Base-by-base conservation (phyloP, 1,140 invertebrate species). In the Drosophila gunungcola region DNA sequence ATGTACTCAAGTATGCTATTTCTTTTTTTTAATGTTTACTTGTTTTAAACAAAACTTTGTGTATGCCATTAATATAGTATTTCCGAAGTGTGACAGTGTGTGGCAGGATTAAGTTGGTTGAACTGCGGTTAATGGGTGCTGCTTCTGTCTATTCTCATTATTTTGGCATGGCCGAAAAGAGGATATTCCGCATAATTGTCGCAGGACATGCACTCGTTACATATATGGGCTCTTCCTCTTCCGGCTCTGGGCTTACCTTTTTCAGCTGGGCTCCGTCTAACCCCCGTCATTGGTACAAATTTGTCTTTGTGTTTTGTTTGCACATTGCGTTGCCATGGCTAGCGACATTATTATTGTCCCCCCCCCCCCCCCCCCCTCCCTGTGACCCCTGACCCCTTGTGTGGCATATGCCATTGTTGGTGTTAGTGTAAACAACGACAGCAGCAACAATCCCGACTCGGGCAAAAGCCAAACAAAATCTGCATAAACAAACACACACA, bases 401-500 rank as follows among this genome's bases (percentile, higher is more conserved):
- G 21, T 6, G 55, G 39, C 41, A 57, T 29, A 29, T 49, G 54
- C 39, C 48, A 10, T 70, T 70, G 64, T 69, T 56, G 67, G 67
- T 70, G 67, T 69, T 70, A 46, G 49, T 46, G 67, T 36, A 70
- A 69, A 70, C 64, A 68, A 49, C 43, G 7, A 27, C 32, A 29
- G 13, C 46, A n/a, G 9, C 32, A 12, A 36, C 62, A 67, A 25
- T 43, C 39, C 60, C n/a, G 16, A 45, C 32, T 34, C 42, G 13
- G 27, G 51, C 42, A 21, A 25, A 53, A 54, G 64, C 64, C 49
- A 75, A 75, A 64, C 51, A 74, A 65, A 75, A 74, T 57, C 58
- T 75, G 53, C 73, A 75, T 64, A 75, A 74, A 65, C 75, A 83
- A 74, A 75, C 80, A 64, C 67, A 51, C 10, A 65, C 54, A 42